These are phyloP conservation scores for Oscheius onirici DNA, from an alignment of 2,888 invertebrate genomes.

Conservation along the genomic window DNA sequence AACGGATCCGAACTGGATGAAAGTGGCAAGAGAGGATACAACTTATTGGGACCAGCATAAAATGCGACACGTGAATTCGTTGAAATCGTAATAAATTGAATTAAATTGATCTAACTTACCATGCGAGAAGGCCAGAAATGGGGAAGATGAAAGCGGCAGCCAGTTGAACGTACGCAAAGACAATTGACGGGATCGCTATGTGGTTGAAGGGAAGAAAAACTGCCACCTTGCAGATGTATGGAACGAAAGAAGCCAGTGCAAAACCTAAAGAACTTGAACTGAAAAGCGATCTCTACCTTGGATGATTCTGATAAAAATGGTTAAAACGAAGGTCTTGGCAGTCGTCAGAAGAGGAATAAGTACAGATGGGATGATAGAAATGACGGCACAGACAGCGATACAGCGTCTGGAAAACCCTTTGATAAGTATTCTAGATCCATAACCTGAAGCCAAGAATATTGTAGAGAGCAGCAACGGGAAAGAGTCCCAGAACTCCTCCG, in stretches of 20 bases:
- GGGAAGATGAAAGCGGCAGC: slow-evolving; percentile 19
- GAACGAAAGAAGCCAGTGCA: slow-evolving; percentile 48
- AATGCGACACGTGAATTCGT: no score
- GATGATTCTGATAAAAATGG: slow-evolving; percentile 48
- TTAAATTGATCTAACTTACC: slow-evolving; percentile 7
- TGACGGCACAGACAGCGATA: slow-evolving; percentile 44
- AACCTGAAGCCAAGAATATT: slow-evolving; percentile 31
- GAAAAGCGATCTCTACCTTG: slow-evolving; percentile 39
- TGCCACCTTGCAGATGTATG: slow-evolving; percentile 48
- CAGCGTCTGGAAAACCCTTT: slow-evolving; percentile 41
- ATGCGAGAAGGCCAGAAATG: slow-evolving; percentile 11
- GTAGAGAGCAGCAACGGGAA: slow-evolving; percentile 23
- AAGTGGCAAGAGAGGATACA: no score
- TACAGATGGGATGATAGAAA: slow-evolving; percentile 48
- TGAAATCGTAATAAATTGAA: no score
- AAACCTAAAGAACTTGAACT: slow-evolving; percentile 21
- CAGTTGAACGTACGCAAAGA: slow-evolving; percentile 46
- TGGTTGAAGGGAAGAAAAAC: slow-evolving; percentile 54
- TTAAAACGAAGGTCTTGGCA: slow-evolving; percentile 45
- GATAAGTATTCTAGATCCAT: background rate
- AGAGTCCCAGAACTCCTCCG: slow-evolving; percentile 13
- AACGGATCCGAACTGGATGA: no score
- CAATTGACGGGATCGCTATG: slow-evolving; percentile 47
- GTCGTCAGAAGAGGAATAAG: slow-evolving; percentile 47
- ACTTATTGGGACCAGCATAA: no score